Conservation (phyloP, 2,113 vertebrate species). For the Dipodomys ordii region DNA sequence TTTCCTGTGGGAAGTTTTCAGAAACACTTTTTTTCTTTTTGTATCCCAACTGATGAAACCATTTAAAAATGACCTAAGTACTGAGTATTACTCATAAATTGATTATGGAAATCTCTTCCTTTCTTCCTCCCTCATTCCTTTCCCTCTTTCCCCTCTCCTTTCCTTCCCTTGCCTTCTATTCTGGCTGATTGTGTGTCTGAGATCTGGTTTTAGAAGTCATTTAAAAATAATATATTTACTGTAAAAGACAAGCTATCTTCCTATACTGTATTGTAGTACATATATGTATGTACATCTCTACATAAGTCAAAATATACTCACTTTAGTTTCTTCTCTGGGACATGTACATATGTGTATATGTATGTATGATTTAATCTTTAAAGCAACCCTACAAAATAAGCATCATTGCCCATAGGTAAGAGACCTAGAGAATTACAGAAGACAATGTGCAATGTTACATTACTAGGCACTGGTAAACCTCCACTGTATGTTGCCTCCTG, state of each 20-base stretch:
- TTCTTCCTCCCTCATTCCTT: neutral
- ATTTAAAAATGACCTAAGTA: neutral
- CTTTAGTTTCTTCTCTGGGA: no score
- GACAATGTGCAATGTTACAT: neutral
- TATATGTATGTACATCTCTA: no score
- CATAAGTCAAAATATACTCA: no score
- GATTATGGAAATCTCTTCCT: neutral
- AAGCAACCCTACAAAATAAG: neutral
- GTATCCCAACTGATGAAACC: slow-evolving; percentile 5
- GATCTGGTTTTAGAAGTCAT: neutral
- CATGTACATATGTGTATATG: no score
- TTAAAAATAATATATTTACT: neutral
- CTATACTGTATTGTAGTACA: neutral
- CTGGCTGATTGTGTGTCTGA: neutral
- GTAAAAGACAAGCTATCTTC: neutral
- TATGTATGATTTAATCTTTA: no score
- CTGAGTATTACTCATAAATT: neutral
- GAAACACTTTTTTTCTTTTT: slow-evolving; percentile 15
- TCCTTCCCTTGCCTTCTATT: neutral
- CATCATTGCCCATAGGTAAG: neutral
- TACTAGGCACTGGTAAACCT: neutral
- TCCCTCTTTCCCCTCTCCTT: neutral
- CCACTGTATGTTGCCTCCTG: neutral
- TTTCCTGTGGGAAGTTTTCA: slow-evolving; percentile 43
- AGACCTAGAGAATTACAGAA: neutral